phyloP scores from a whole-genome alignment of 2,113 vertebrate genomes.

The Serilophus lunatus region DNA sequence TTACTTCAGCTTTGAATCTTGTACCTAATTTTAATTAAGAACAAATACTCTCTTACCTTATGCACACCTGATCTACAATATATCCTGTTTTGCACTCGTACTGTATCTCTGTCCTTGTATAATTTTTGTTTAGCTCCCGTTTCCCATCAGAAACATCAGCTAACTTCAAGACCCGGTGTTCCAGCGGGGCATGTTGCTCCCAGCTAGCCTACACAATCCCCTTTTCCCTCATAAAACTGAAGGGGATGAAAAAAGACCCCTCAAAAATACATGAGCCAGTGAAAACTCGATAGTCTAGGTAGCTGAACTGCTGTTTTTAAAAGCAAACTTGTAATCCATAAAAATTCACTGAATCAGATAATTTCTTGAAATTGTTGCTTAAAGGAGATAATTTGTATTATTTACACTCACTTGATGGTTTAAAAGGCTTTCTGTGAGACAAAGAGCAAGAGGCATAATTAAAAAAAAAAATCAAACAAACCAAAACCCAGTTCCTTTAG shows the following conservation, averaged over 20 bases:
- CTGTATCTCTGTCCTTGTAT: accelerated
- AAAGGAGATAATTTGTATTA: not conserved
- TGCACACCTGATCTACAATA: not conserved
- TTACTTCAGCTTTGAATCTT: not conserved
- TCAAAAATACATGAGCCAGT: not conserved
- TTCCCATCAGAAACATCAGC: not conserved
- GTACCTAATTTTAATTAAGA: not conserved
- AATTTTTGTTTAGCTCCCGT: not conserved
- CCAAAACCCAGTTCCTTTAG: not conserved
- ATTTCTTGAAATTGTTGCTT: not conserved
- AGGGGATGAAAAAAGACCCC: not conserved
- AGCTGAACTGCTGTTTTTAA: not conserved
- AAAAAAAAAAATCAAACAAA: not conserved
- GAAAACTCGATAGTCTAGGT: not conserved
- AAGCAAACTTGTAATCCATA: not conserved
- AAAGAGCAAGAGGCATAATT: not conserved
- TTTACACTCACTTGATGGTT: not conserved
- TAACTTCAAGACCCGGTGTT: not conserved
- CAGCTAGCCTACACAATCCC: not conserved
- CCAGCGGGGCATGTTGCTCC: not conserved
- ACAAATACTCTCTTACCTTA: not conserved
- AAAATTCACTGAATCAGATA: not conserved
- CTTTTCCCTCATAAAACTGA: not conserved
- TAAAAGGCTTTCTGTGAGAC: not conserved
- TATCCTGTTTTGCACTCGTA: not conserved